A percentile compares a stretch with the other conserved stretches of the same genome.
Conservation (phyloP, 2,113 vertebrate species). For the Ornithorhynchus anatinus region DNA sequence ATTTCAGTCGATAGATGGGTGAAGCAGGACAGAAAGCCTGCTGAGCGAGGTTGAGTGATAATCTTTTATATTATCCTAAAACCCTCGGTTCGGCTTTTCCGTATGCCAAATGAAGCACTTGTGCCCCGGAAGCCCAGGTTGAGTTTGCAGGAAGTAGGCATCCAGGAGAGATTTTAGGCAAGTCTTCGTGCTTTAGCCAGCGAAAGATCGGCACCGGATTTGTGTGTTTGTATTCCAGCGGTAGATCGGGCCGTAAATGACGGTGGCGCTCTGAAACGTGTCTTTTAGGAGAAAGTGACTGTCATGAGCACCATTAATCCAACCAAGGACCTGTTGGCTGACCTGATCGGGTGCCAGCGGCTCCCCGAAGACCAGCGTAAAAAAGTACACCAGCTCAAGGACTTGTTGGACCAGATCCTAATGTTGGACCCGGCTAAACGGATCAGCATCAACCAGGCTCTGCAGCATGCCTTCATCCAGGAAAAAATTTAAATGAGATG, state of each 20-base stretch:
- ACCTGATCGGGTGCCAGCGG: conserved; percentile 95
- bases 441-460: conserved; percentile 99
- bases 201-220: no score
- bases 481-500: conserved; percentile 90
- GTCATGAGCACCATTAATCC: conserved; percentile 99
- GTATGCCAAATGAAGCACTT: no score
- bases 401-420: conserved; percentile 95
- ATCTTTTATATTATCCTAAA: no score
- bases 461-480: conserved; percentile 98
- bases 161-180: no score
- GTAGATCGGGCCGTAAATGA: background rate
- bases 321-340: conserved; percentile 96
- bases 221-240: no score
- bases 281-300: conserved; percentile 96
- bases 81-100: no score
- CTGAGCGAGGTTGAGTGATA: no score
- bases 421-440: conserved; percentile 99
- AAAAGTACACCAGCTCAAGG: conserved; percentile 98
- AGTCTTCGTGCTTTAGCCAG: no score
- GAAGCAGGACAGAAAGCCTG: no score
- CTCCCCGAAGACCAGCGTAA: conserved; percentile 99
- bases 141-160: no score
- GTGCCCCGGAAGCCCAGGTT: no score
- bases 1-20: no score
- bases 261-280: conserved; percentile 56